Evolutionary conservation across 2,888 invertebrate genomes (phyloP).

Genomic region (Nephrocerus scutellatus): DNA sequence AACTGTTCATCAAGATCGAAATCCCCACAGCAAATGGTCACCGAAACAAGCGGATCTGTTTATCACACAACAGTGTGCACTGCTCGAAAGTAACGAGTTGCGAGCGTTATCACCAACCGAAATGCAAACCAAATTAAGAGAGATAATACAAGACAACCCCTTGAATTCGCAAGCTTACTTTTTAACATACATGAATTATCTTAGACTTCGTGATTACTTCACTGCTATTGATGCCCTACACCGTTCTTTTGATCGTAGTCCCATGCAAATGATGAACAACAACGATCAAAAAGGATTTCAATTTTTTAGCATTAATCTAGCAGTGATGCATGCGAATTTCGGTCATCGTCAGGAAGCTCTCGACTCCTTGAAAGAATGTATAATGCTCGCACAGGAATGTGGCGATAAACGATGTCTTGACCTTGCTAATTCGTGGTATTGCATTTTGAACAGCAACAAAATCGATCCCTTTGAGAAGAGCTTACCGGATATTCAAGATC

Average conservation of each 20-base stretch:
- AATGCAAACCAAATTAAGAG: slow-evolving; percentile 56
- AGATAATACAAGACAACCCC: slow-evolving; percentile 45
- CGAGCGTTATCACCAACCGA: slow-evolving; percentile 70
- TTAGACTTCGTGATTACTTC: slow-evolving; percentile 80
- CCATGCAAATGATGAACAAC: slow-evolving; percentile 67
- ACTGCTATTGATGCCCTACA: slow-evolving; percentile 39
- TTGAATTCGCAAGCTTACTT: slow-evolving; percentile 57
- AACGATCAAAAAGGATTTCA: slow-evolving; percentile 64
- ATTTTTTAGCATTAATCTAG: slow-evolving; percentile 85
- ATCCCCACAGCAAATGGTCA: slow-evolving; percentile 66
- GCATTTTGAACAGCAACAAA: slow-evolving; percentile 52
- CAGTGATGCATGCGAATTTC: slow-evolving; percentile 80
- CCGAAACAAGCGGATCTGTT: slow-evolving; percentile 83
- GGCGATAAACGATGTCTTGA: slow-evolving; percentile 80
- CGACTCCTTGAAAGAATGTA: slow-evolving; percentile 77
- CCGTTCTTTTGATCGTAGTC: slow-evolving; percentile 67
- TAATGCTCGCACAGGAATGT: slow-evolving; percentile 80
- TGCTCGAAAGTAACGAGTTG: slow-evolving; percentile 73
- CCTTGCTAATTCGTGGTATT: slow-evolving; percentile 77
- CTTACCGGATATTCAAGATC: slow-evolving; percentile 60
- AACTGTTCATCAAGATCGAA: slow-evolving; percentile 29
- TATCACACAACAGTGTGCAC: slow-evolving; percentile 76
- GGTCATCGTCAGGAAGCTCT: slow-evolving; percentile 64
- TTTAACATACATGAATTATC: slow-evolving; percentile 80
- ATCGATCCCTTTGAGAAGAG: slow-evolving; percentile 62